phyloP scores from a whole-genome alignment of 2,888 invertebrate species.

The Pilophorus perplexus region DNA sequence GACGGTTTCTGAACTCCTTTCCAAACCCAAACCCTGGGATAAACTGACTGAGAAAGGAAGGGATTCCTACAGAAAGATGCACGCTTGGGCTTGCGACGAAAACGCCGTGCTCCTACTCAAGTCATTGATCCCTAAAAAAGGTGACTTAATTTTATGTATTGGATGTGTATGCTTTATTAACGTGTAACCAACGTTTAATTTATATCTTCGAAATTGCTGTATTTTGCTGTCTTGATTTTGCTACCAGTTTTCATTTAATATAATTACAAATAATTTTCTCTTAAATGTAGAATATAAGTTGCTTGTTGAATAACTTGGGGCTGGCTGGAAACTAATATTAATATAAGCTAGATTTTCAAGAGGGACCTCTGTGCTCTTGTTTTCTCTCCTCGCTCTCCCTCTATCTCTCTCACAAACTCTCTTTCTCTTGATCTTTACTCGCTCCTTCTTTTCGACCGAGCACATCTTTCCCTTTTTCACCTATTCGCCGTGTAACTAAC shows the following conservation, averaged over 20 bases:
- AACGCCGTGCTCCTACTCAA: slow-evolving; percentile 95
- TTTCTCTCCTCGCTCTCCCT: slow-evolving; percentile 20
- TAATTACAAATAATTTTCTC: no score
- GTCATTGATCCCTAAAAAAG: slow-evolving; percentile 96
- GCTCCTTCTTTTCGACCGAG: not conserved
- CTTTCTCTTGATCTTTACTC: not conserved
- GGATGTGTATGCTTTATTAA: slow-evolving; percentile 8
- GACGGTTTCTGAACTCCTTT: slow-evolving; percentile 95
- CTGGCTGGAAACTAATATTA: no score
- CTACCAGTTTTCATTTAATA: no score
- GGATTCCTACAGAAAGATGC: slow-evolving; percentile 99
- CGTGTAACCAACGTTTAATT: not conserved
- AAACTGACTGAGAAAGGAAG: slow-evolving; percentile 98
- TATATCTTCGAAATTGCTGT: no score
- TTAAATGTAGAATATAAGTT: no score
- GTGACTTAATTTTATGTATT: slow-evolving; percentile 56
- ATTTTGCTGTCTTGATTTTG: no score
- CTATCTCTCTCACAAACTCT: no score
- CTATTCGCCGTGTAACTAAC: no score
- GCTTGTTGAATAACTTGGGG: no score
- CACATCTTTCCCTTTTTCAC: no score
- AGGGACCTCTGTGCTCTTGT: slow-evolving; percentile 16
- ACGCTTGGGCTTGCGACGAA: slow-evolving; percentile 98
- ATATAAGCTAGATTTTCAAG: no score
- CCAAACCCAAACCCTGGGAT: slow-evolving; percentile 99